These are phyloP conservation scores for Chloropsis cyanopogon DNA, from an alignment of 2,113 vertebrate species.

Conservation along the genomic window DNA sequence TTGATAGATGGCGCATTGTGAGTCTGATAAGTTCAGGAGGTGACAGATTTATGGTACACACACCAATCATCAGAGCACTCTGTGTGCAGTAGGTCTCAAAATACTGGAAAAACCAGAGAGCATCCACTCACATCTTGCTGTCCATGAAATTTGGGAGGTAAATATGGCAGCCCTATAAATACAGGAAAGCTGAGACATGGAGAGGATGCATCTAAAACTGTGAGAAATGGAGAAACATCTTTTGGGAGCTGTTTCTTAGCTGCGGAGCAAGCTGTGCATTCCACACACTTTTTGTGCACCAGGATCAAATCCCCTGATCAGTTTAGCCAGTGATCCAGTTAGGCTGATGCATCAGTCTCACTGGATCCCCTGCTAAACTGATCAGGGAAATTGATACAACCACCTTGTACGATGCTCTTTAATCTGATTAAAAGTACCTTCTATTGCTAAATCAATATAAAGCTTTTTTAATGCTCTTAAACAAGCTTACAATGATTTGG, in stretches of 20 bases:
- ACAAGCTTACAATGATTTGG: slow-evolving; percentile 38
- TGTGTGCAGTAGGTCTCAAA: neutral
- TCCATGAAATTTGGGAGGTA: neutral
- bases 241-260: neutral
- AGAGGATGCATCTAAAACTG: neutral
- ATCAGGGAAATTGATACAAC: neutral
- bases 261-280: neutral
- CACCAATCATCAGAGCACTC: neutral
- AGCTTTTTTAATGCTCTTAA: slow-evolving; percentile 53
- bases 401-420: slow-evolving; percentile 5
- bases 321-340: neutral
- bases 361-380: neutral
- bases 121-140: neutral
- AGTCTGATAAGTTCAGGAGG: neutral
- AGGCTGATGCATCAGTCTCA: neutral
- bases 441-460: slow-evolving; percentile 47
- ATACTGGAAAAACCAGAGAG: neutral
- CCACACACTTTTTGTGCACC: neutral
- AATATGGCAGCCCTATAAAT: neutral
- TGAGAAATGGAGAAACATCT: neutral
- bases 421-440: slow-evolving; percentile 37
- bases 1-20: neutral
- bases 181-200: neutral
- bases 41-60: neutral
- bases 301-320: neutral